phyloP scores from a whole-genome alignment of 1,140 invertebrate genomes.

The Dufourea novaeangliae region DNA sequence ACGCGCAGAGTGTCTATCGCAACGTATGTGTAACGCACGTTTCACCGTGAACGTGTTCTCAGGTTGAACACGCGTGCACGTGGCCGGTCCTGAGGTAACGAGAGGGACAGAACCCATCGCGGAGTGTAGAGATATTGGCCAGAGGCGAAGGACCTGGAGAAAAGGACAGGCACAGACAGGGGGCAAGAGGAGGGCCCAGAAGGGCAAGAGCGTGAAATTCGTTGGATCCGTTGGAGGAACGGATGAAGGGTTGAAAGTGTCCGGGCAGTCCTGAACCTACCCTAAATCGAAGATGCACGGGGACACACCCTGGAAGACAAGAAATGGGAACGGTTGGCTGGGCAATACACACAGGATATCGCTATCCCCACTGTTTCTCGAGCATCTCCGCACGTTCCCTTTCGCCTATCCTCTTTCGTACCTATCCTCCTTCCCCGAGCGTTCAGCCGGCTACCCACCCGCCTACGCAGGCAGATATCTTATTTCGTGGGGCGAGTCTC shows the following conservation, averaged over 20 bases:
- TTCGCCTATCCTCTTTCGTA: not conserved
- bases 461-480: constrained; percentile 72
- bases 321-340: constrained; percentile 67
- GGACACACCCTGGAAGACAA: constrained; percentile 77
- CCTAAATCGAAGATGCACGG: constrained; percentile 79
- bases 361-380: constrained; percentile 16
- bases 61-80: constrained; percentile 51
- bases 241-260: not conserved
- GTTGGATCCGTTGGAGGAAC: not conserved
- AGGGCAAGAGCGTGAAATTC: not conserved
- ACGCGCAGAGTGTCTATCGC: constrained; percentile 20
- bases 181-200: constrained; percentile 18
- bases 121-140: too few relatives aligned
- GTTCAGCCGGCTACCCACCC: constrained; percentile 21
- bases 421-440: constrained; percentile 32
- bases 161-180: constrained; percentile 14
- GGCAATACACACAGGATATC: constrained; percentile 52
- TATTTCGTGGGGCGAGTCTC: constrained; percentile 67
- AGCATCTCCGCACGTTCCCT: not conserved
- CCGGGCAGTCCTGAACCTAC: constrained; percentile 73
- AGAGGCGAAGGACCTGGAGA: constrained; percentile 28
- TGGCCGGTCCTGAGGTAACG: constrained; percentile 56
- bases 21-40: constrained; percentile 23
- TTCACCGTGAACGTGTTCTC: constrained; percentile 48
- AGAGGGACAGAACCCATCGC: constrained; percentile 52